phyloP scores from a whole-genome alignment of 2,888 invertebrate genomes.

The Dryobotodes eremita region DNA sequence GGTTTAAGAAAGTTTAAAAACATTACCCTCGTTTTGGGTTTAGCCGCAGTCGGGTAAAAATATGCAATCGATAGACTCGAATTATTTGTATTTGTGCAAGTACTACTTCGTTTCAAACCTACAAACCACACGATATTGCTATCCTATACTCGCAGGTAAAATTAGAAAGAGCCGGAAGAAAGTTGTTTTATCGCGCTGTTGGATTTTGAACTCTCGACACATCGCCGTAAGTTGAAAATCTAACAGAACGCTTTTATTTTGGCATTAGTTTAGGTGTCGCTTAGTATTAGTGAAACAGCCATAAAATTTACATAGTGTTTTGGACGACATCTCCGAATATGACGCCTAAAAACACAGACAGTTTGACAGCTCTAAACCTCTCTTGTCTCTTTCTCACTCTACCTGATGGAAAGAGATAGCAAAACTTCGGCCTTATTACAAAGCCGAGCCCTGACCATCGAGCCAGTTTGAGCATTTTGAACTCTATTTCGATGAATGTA shows the following conservation, averaged over 20 bases:
- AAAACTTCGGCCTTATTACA: background rate
- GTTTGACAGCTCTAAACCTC: background rate
- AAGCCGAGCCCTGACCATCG: background rate
- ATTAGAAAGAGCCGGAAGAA: background rate
- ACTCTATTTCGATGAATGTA: background rate
- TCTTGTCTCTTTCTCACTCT: background rate
- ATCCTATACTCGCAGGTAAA: background rate
- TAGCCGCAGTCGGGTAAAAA: too few relatives aligned
- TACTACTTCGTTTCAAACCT: background rate
- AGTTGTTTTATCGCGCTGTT: background rate
- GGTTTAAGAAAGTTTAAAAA: background rate
- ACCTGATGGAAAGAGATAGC: background rate
- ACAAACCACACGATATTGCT: background rate
- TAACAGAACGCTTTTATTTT: background rate
- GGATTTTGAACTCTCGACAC: too few relatives aligned
- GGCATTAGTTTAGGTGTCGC: background rate
- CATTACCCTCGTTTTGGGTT: background rate
- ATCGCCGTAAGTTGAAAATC: background rate
- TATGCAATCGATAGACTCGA: background rate
- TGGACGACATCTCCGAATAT: background rate
- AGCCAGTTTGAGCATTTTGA: background rate
- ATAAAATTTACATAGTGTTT: background rate
- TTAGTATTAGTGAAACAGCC: background rate
- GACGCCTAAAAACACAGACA: background rate
- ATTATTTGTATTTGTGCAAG: background rate